A percentile compares a stretch with the other conserved stretches of the same genome.
Conservation (phyloP, 2,797 vertebrate genomes). For the Fistularia commersonii region DNA sequence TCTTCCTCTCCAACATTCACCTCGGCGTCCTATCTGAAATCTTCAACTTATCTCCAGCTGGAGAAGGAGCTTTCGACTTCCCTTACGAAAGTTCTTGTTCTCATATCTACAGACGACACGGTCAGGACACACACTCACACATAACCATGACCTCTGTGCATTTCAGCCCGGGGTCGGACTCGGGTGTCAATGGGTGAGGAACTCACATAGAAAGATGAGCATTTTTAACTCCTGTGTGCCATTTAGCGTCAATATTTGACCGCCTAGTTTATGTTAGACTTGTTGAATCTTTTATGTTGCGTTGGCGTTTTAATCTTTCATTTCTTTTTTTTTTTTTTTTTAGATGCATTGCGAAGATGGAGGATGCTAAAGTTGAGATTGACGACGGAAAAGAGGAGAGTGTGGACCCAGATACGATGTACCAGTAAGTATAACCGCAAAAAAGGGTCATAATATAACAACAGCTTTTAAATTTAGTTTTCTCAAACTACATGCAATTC, state of each 20-base stretch:
- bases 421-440: conserved; percentile 69
- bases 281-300: neutral
- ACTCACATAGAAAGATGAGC: conserved; percentile 10
- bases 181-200: conserved; percentile 77
- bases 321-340: neutral
- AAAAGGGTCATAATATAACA: too few relatives aligned
- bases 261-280: neutral
- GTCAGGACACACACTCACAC: conserved; percentile 24
- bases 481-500: too few relatives aligned
- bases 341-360: conserved; percentile 66
- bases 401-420: conserved; percentile 65
- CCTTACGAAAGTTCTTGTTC: too few relatives aligned
- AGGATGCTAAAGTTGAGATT: conserved; percentile 80
- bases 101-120: conserved; percentile 26
- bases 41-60: too few relatives aligned
- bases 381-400: conserved; percentile 81
- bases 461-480: too few relatives aligned
- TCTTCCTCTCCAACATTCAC: too few relatives aligned
- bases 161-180: conserved; percentile 74
- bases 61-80: too few relatives aligned
- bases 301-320: neutral
- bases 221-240: conserved; percentile 14
- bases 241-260: conserved; percentile 6
- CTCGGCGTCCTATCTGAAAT: too few relatives aligned
- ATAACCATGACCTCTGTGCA: conserved; percentile 78